Percentiles rank a stretch among this genome's conserved stretches.
These are phyloP conservation scores for Megastigmus dorsalis DNA, from an alignment of 2,888 invertebrate species.

Conservation along the genomic window DNA sequence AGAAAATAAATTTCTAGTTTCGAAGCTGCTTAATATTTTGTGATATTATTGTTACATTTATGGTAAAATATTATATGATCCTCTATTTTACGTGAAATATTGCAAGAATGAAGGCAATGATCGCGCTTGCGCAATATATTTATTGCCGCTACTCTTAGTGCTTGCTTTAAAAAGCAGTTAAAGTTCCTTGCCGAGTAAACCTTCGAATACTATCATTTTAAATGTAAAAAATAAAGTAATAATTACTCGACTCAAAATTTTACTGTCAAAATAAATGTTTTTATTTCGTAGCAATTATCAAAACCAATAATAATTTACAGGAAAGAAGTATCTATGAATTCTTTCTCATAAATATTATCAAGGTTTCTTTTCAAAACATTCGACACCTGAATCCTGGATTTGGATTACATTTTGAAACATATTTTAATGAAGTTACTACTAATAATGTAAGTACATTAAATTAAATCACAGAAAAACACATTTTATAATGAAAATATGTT, in stretches of 20 bases:
- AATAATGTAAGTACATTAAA: too few relatives aligned
- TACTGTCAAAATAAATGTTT: neutral
- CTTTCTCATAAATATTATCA: conserved; percentile 13
- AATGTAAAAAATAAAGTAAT: neutral
- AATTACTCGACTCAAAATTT: conserved; percentile 24
- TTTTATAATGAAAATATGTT: too few relatives aligned
- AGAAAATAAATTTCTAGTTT: conserved; percentile 20
- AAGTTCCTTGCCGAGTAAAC: conserved; percentile 26
- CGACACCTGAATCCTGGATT: neutral
- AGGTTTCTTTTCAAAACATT: neutral
- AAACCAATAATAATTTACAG: neutral
- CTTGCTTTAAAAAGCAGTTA: conserved; percentile 25
- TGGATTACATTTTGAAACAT: neutral
- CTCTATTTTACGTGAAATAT: conserved; percentile 32
- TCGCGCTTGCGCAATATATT: conserved; percentile 32
- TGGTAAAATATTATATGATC: conserved; percentile 27
- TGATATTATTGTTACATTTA: conserved; percentile 12
- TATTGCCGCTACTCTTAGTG: conserved; percentile 61
- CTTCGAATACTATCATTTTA: neutral
- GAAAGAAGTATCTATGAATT: conserved; percentile 2
- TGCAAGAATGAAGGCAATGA: conserved; percentile 25
- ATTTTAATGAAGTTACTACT: neutral
- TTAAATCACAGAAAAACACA: too few relatives aligned
- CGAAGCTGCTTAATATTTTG: conserved; percentile 32
- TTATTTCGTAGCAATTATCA: neutral